A percentile compares a stretch with the other conserved stretches of the same genome.
These are phyloP conservation scores for Hydropotes inermis DNA, from an alignment of 2,113 vertebrate genomes.

Conservation along the genomic window DNA sequence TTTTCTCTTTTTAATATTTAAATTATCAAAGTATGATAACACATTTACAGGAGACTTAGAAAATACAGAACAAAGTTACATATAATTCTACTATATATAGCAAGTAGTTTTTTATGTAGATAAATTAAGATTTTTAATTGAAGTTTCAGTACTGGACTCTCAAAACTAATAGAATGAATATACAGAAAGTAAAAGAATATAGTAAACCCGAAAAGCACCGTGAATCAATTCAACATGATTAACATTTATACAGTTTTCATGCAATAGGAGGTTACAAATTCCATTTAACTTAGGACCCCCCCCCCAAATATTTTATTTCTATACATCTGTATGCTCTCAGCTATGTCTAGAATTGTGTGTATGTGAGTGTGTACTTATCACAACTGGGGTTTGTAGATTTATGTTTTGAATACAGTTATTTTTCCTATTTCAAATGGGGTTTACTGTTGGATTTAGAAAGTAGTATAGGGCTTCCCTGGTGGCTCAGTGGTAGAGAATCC, in stretches of 20 bases:
- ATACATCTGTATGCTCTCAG: neutral
- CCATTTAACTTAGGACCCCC: neutral
- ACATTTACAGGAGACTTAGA: neutral
- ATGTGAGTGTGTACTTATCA: neutral
- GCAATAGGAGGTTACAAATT: neutral
- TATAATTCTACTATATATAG: neutral
- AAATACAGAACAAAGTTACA: neutral
- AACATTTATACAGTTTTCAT: neutral
- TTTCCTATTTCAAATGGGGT: neutral
- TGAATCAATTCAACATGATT: neutral
- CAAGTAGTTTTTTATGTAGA: neutral
- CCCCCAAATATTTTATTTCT: neutral
- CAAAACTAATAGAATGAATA: neutral
- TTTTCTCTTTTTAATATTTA: neutral
- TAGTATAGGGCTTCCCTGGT: neutral
- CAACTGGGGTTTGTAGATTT: neutral
- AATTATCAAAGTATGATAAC: neutral
- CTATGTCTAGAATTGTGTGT: neutral
- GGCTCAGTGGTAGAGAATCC: neutral
- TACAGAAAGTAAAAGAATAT: neutral
- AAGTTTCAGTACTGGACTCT: neutral
- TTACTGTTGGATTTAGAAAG: neutral
- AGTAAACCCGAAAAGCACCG: neutral
- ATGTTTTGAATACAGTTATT: constrained; percentile 6
- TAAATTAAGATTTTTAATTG: neutral